Base-by-base conservation (phyloP, 2,888 invertebrate genomes). In the Allacma fusca region DNA sequence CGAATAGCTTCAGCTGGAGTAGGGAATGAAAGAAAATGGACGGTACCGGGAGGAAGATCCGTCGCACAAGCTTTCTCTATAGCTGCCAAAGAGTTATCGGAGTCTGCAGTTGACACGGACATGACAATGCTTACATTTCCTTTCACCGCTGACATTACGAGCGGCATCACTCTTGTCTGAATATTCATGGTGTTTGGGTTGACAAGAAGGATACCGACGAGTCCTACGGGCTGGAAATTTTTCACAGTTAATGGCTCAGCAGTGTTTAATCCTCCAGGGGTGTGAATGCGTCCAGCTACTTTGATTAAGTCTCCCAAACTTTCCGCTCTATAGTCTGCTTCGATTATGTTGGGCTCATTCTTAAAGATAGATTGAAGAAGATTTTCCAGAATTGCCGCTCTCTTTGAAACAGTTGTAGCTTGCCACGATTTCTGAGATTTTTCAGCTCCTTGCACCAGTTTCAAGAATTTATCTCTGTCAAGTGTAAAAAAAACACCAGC, bases 381-480 rank as follows among this genome's bases (percentile, higher is more conserved):
- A 24, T 44, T 34, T 19, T 29, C 67, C 16, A 43, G 23, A 12
- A 57, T 16, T 12, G 65, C n/a, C 19, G 24, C 13, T 23, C 68
- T 12, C 24, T 7, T 44, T 57, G 64, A 29, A 28, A 28, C 26
- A 9, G 65, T 24, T 19, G 26, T 44, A 16, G 67, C 19, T 44
- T 28, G n/a, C 75, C 75, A 75, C 24, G 68, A 67, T n/a, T 65
- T 75, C 23, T 34, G 34, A 40, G 75, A 21, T 44, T 75, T 75
- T 29, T 67, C 67, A 4, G 28, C 50, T 50, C n/a, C 50, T 50
- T 50, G 9, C 16, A 16, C 7, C n/a, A 50, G 1, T 50, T 50
- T 50, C 50, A 50, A 50, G 50, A 50, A 50, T 50, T 50, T 50
- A 50, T 50, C 50, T 50, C 50, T 50, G 50, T 50, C 50, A 50